These are phyloP conservation scores for Teleogryllus occipitalis DNA, from an alignment of 1,140 invertebrate species.

Conservation along the genomic window DNA sequence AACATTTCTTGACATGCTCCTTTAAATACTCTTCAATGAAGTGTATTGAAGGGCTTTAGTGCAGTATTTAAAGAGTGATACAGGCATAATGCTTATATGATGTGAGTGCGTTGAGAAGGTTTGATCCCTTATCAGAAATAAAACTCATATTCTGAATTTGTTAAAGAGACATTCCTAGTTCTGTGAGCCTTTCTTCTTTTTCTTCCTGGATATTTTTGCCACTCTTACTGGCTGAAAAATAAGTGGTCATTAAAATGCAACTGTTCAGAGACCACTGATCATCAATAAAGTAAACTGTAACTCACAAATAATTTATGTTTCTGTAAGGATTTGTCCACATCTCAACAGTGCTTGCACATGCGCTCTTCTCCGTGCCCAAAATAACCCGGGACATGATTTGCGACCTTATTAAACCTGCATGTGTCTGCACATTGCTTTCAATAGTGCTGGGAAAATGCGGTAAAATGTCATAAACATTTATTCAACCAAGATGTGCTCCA, in stretches of 20 bases:
- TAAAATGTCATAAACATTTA: too few relatives aligned
- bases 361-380: background rate
- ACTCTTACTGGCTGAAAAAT: conserved; percentile 7
- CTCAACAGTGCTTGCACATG: conserved; percentile 7
- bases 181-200: background rate
- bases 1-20: background rate
- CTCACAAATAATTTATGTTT: background rate
- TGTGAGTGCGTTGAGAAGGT: background rate
- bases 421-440: background rate
- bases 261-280: background rate
- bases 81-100: background rate
- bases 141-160: background rate
- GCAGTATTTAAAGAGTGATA: background rate
- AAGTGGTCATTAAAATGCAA: background rate
- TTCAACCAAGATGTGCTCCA: too few relatives aligned
- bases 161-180: conserved; percentile 11
- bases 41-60: background rate
- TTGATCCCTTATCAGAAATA: conserved; percentile 8
- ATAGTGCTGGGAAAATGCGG: too few relatives aligned
- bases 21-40: background rate
- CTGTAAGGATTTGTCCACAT: conserved; percentile 7
- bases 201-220: conserved; percentile 7
- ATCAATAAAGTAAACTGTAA: background rate
- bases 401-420: background rate
- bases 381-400: background rate